Conservation (phyloP, 1,140 invertebrate genomes). For the Caerostris darwini region DNA sequence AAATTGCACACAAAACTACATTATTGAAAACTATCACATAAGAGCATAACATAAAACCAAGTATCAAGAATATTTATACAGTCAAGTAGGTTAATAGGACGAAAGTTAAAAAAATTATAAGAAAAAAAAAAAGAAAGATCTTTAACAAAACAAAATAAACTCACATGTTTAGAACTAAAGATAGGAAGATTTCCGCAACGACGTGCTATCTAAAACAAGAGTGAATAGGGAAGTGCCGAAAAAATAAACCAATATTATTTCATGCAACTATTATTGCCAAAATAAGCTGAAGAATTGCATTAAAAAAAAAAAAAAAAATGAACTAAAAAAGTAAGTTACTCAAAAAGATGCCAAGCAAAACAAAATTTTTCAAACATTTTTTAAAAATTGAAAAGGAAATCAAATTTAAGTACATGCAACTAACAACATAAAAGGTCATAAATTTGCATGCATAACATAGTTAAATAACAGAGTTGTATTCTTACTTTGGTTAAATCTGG, state of each 20-base stretch:
- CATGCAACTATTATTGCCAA: slow-evolving; percentile 24
- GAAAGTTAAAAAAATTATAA: neutral
- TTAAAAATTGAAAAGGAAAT: no score
- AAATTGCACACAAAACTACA: no score
- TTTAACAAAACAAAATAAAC: slow-evolving; percentile 51
- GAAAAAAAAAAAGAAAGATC: neutral
- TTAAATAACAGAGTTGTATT: neutral
- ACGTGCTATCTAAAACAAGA: slow-evolving; percentile 67
- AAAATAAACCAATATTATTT: slow-evolving; percentile 5
- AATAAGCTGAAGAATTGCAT: neutral
- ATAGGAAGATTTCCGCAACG: slow-evolving; percentile 76
- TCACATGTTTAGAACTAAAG: slow-evolving; percentile 77
- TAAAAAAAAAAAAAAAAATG: neutral
- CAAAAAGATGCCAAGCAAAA: no score
- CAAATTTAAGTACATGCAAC: no score
- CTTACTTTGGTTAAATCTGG: slow-evolving; percentile 96
- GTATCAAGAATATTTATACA: no score
- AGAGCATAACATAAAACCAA: no score
- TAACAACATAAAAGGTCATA: no score
- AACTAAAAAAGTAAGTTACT: no score
- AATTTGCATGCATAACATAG: neutral
- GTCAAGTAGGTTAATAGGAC: neutral
- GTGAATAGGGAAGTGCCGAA: slow-evolving; percentile 42
- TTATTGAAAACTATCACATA: no score
- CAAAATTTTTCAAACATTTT: no score